A percentile compares a stretch with the other conserved stretches of the same genome.
Evolutionary conservation across 2,888 invertebrate genomes (phyloP).

Genomic region (Microctonus brassicae): DNA sequence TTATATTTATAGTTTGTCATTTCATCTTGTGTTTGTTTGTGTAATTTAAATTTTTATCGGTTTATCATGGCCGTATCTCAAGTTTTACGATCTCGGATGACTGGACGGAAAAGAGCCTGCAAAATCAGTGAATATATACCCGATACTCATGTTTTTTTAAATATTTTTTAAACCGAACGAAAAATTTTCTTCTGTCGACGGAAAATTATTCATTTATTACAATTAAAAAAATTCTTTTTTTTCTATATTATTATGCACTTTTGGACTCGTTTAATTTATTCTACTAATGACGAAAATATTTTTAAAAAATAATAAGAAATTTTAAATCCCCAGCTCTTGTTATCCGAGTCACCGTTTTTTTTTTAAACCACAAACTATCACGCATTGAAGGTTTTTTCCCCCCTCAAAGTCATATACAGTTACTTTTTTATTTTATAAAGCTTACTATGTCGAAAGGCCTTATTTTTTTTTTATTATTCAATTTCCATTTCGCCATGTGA

Average conservation of each 20-base stretch:
- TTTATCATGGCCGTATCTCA: constrained; percentile 42
- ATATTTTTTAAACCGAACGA: too few relatives aligned
- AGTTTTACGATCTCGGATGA: constrained; percentile 52
- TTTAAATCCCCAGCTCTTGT: constrained; percentile 5
- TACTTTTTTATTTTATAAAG: constrained; percentile 24
- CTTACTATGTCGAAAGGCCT: constrained; percentile 21
- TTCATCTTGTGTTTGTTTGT: background rate
- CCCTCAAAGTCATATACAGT: constrained; percentile 3
- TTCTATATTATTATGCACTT: background rate
- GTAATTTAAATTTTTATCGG: constrained; percentile 21
- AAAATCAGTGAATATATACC: constrained; percentile 36
- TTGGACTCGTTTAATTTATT: background rate
- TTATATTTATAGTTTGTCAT: constrained; percentile 26
- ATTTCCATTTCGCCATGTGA: background rate
- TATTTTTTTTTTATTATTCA: background rate
- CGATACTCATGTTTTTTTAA: too few relatives aligned
- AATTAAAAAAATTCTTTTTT: background rate
- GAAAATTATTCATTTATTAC: background rate
- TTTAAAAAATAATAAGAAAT: background rate
- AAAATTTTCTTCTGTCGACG: too few relatives aligned
- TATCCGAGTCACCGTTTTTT: constrained; percentile 17
- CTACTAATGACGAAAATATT: background rate
- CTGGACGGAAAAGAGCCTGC: constrained; percentile 58
- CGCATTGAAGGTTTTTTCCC: constrained; percentile 9
- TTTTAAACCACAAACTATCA: constrained; percentile 18